Evolutionary conservation across 2,888 invertebrate species (phyloP).

Genomic region (Automeris io): DNA sequence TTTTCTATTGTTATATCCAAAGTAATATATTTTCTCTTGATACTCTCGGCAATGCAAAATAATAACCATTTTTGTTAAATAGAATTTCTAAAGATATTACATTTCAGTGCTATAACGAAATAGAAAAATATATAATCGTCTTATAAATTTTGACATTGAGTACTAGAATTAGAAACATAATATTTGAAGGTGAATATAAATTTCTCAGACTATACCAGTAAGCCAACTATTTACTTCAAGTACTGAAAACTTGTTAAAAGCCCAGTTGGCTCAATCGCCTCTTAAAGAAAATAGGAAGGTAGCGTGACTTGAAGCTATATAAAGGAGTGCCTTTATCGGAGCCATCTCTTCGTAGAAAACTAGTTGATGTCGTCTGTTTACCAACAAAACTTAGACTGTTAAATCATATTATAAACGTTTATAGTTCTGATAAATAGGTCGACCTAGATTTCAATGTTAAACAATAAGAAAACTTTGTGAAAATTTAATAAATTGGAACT

Average conservation of each 20-base stretch:
- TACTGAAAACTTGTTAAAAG: not conserved
- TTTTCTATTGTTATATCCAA: not conserved
- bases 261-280: not conserved
- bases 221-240: conserved; percentile 1
- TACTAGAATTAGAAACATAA: not conserved
- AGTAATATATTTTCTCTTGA: too few species aligned
- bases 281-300: conserved; percentile 11
- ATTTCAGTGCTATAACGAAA: not conserved
- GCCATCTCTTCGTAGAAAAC: conserved; percentile 46
- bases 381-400: conserved; percentile 35
- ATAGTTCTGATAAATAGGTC: not conserved
- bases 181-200: not conserved
- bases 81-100: not conserved
- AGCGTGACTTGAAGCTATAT: conserved; percentile 49
- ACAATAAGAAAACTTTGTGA: too few species aligned
- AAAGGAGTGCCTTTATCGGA: conserved; percentile 42
- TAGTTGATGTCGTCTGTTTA: conserved; percentile 37
- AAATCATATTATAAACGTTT: conserved; percentile 16
- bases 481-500: too few species aligned
- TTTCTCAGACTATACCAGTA: not conserved
- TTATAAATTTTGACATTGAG: not conserved
- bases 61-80: not conserved
- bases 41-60: not conserved
- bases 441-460: not conserved
- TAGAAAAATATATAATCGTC: not conserved